Conservation (phyloP, 2,113 vertebrate genomes). For the Oxyura jamaicensis region DNA sequence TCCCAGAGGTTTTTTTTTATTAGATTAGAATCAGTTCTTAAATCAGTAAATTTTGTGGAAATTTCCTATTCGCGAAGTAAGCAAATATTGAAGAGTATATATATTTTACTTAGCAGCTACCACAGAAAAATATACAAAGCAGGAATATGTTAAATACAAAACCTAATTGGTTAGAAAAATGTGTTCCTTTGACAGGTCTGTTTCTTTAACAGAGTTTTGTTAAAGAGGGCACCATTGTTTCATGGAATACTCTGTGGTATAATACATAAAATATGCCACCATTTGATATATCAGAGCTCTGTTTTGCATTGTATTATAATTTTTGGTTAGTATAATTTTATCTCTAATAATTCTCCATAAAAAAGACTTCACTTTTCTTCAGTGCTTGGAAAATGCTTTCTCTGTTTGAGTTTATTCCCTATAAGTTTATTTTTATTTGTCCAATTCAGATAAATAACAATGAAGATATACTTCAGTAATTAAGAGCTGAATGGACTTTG, state of each 20-base stretch:
- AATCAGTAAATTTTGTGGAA: slow-evolving; percentile 63
- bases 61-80: slow-evolving; percentile 66
- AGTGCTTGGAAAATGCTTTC: neutral
- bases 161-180: slow-evolving; percentile 51
- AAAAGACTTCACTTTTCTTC: neutral
- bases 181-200: slow-evolving; percentile 31
- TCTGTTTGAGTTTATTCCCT: neutral
- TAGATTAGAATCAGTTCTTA: slow-evolving; percentile 63
- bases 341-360: neutral
- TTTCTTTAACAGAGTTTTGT: slow-evolving; percentile 49
- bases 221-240: slow-evolving; percentile 58
- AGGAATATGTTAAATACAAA: slow-evolving; percentile 62
- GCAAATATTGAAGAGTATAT: slow-evolving; percentile 65
- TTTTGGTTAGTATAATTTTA: neutral
- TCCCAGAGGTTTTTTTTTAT: neutral
- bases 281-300: neutral
- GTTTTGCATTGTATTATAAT: slow-evolving; percentile 14
- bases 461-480: neutral
- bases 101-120: slow-evolving; percentile 69
- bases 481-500: neutral
- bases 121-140: slow-evolving; percentile 68
- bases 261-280: slow-evolving; percentile 1
- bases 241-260: slow-evolving; percentile 29
- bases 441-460: neutral
- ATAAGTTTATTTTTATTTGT: neutral